Percentiles rank a stretch among this genome's conserved stretches.
Conservation (phyloP, 2,113 vertebrate genomes). For the Ciconia stormi region DNA sequence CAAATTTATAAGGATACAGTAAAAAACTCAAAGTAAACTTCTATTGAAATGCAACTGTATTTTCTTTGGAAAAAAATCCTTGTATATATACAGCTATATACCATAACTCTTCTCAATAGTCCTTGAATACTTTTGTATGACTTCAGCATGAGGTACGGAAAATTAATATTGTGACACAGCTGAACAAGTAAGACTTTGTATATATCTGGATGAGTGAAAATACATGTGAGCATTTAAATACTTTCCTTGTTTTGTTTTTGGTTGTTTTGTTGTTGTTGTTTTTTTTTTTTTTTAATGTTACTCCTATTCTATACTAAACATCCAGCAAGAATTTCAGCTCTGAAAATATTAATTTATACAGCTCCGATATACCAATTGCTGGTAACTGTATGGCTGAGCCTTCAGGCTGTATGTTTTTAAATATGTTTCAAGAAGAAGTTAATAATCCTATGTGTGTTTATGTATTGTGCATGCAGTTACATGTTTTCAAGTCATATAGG, state of each 20-base stretch:
- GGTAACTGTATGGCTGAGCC: not conserved
- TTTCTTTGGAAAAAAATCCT: not conserved
- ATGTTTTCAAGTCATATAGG: not conserved
- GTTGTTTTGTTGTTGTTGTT: too few species aligned
- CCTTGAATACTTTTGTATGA: not conserved
- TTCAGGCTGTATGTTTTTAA: not conserved
- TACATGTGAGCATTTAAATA: not conserved
- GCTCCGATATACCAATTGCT: fast-evolving
- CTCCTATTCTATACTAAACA: not conserved
- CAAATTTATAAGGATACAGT: not conserved
- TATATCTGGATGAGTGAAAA: not conserved
- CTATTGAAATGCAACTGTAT: not conserved
- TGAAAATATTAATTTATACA: not conserved
- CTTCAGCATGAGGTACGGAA: not conserved
- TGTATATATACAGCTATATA: not conserved
- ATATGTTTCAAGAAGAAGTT: not conserved
- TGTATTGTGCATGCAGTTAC: not conserved
- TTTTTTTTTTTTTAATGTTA: not conserved
- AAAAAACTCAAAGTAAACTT: not conserved
- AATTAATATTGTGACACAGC: not conserved
- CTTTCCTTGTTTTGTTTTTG: not conserved
- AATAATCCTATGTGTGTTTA: not conserved
- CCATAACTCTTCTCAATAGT: not conserved
- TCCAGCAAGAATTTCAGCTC: not conserved
- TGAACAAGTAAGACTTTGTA: not conserved